Evolutionary conservation across 92 coral and sea anemone genomes (phyloP), one percentile per base, ranked within the genome.

Genomic region (Virgularia gustaviana): DNA sequence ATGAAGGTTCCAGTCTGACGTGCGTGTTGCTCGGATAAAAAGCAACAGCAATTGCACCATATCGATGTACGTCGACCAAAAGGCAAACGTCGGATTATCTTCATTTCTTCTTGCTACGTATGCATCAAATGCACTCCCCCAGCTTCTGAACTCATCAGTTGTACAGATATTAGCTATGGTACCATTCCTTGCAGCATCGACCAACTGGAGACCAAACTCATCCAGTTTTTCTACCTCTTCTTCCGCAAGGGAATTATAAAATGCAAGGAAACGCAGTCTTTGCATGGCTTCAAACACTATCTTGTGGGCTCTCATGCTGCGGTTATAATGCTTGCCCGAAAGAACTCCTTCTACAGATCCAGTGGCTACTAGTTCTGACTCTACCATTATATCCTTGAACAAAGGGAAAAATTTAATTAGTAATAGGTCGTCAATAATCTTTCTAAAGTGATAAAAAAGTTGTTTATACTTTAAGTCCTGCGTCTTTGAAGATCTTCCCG

Each of bases 1-100:
- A 55, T 55, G 62, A 55, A 55, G 62, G 62, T 55, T 55, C 11
- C 11, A 55, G 31, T 55, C 62, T 4, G 62, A 55, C 32, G 62
- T 55, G 15, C 62, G 27, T 25, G 62, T 3, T 25, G 33, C 62
- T 6, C 62, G 62, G 16, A 19, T 55, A 27, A 55, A 55, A 25
- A 55, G 0, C 2, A 51, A 30, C 19, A 51, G 57, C 57, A 51
- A 51, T 9, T 24, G 1, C 0, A 51, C 25, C 0, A 25, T 55
- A 36, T 55, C 62, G 33, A 55, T 27, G 7, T 25, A 36, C 16
- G 62, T 25, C 12, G 62, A 55, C 27, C 27, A 25, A 36, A 3
- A 55, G 11, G 27, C 51, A 43, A 43, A 43, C 51, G 51, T 43
- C 19, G 51, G 62, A 19, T 12, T 25, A 12, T 55, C 62, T 55